Base-by-base conservation (phyloP, 2,797 vertebrate species). In the Hypotaenidia okinawae region DNA sequence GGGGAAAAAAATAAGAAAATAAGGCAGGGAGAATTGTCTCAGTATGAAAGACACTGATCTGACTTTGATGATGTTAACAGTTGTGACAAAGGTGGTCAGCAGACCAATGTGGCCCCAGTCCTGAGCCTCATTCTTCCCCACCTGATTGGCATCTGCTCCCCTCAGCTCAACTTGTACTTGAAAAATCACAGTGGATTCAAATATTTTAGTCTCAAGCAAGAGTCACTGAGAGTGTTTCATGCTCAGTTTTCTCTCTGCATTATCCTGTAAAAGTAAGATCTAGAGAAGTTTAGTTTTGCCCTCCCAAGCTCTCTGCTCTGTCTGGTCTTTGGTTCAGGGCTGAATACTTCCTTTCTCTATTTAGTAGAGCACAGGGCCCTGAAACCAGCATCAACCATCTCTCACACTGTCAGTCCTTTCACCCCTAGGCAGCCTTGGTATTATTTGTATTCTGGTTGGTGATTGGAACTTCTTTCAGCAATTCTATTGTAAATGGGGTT, bases 381-480 rank as follows among this genome's bases (percentile, higher is more conserved):
- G 67, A 61, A 73, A 89, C 54, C 58, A 87, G 33, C 70, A 67
- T 70, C 58, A 59, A 22, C 35, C 49, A 84, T 83, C 55, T 58
- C 78, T 89, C 72, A 58, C 37, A n/a, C 55, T 87, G 78, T 82
- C 78, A 75, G 33, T 51, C 51, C 78, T 94, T 75, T 91, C 72
- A 91, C 49, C 55, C 35, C 33, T 49, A 58, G 43, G 69, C 81
- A 92, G 51, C 33, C 67, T 89, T 41, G 37, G 24, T 83, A 63
- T 69, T 76, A 73, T 87, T 94, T 83, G 59, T 89, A 54, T 82
- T 82, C 67, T 47, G 24, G 18, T 39, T 23, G 33, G 52, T 32
- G 35, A 87, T 83, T 49, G 24, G 67, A 45, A 22, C 11, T 15
- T 63, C 49, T 82, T 89, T 64, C 64, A 83, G 18, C 30, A 62